Percentiles rank a stretch among this genome's conserved stretches.
These are phyloP conservation scores for Chelonus insularis DNA, from an alignment of 1,140 invertebrate species.

Conservation along the genomic window DNA sequence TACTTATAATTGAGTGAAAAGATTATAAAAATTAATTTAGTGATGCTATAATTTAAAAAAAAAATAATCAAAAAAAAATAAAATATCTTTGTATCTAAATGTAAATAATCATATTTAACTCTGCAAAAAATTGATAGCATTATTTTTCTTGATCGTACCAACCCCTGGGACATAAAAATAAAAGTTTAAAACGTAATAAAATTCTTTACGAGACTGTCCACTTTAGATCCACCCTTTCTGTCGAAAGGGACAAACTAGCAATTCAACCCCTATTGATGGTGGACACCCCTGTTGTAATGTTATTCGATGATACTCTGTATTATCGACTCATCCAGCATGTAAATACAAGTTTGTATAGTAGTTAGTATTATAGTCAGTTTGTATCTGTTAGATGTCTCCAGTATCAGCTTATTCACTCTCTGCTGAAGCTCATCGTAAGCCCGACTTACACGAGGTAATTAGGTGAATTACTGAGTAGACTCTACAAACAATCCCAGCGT, in stretches of 20 bases:
- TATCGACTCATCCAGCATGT: conserved; percentile 44
- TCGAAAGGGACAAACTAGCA: not conserved
- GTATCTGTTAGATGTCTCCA: conserved; percentile 45
- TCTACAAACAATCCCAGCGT: no score
- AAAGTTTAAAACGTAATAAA: not conserved
- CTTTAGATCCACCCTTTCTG: not conserved
- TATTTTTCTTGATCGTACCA: no score
- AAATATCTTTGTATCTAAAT: no score
- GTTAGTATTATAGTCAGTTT: conserved; percentile 19
- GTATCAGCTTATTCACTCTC: conserved; percentile 38
- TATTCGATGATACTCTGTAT: conserved; percentile 38
- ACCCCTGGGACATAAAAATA: no score
- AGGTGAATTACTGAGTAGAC: no score
- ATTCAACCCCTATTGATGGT: conserved; percentile 23
- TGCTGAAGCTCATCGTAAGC: not conserved
- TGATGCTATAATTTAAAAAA: no score
- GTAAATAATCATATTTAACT: no score
- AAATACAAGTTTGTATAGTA: not conserved
- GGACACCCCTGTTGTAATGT: conserved; percentile 41
- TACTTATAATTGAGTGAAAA: no score
- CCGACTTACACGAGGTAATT: not conserved
- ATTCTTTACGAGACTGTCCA: conserved; percentile 3
- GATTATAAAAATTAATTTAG: no score
- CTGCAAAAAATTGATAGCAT: no score
- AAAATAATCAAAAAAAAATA: no score